phyloP scores from a whole-genome alignment of 2,888 invertebrate species.

The Gnatocerus cornutus region DNA sequence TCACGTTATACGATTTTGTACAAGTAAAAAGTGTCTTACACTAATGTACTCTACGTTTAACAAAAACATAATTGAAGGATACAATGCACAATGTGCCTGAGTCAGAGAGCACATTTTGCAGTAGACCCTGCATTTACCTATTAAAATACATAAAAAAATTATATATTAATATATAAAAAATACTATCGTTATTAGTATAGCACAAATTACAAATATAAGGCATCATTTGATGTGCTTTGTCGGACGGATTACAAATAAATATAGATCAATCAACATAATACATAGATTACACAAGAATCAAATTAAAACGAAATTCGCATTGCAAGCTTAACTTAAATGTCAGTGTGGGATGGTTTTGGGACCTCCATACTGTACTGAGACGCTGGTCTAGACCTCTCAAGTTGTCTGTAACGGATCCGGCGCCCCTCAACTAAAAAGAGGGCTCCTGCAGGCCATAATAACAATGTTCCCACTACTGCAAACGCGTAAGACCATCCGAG shows the following conservation, averaged over 20 bases:
- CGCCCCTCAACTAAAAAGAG: constrained; percentile 89
- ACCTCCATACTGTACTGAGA: constrained; percentile 80
- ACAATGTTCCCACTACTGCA: constrained; percentile 85
- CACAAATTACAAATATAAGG: constrained; percentile 28
- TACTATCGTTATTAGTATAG: constrained; percentile 26
- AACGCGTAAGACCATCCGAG: constrained; percentile 95
- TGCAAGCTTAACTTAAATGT: constrained; percentile 73
- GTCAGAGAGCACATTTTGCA: no score
- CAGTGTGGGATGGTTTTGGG: constrained; percentile 79
- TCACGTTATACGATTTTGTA: constrained; percentile 48
- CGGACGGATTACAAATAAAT: constrained; percentile 44
- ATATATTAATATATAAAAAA: constrained; percentile 35
- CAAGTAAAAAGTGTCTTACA: constrained; percentile 49
- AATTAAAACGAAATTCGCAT: constrained; percentile 5
- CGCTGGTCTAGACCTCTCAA: constrained; percentile 80
- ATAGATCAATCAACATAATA: constrained; percentile 13
- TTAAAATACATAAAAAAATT: constrained; percentile 10
- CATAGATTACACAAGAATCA: constrained; percentile 3
- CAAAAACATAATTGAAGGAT: neutral
- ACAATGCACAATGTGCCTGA: neutral
- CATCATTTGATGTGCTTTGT: constrained; percentile 37
- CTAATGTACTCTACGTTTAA: constrained; percentile 1
- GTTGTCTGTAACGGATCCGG: constrained; percentile 82
- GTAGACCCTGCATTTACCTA: constrained; percentile 10
- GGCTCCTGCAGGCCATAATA: constrained; percentile 83